Conservation (phyloP, 2,113 vertebrate genomes). For the Neodon shergylaensis region DNA sequence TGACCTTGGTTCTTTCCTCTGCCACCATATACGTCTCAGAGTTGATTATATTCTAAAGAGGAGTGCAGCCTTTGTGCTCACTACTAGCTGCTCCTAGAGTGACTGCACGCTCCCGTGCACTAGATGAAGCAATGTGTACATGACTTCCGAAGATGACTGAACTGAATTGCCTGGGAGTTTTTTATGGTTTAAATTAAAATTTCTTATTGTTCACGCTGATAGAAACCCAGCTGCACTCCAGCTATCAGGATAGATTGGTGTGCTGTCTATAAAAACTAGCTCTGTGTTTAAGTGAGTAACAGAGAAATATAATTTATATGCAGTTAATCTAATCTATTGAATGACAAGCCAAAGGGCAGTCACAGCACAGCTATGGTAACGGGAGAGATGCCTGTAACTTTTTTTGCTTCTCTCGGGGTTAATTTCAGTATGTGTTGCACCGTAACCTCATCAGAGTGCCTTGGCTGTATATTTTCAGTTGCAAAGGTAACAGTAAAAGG, state of each 20-base stretch:
- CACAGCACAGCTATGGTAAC: not conserved
- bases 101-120: conserved; percentile 19
- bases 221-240: conserved; percentile 39
- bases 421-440: not conserved
- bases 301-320: not conserved
- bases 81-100: conserved; percentile 1
- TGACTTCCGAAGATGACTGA: conserved; percentile 44
- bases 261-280: conserved; percentile 19
- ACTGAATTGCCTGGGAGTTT: conserved; percentile 39
- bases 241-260: conserved; percentile 47
- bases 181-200: conserved; percentile 65
- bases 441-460: not conserved
- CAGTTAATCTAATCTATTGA: conserved; percentile 35
- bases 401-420: not conserved
- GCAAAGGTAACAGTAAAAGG: not conserved
- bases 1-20: conserved; percentile 76
- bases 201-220: conserved; percentile 64
- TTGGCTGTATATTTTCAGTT: not conserved
- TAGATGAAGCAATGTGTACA: conserved; percentile 29
- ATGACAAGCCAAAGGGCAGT: not conserved
- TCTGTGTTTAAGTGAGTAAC: conserved; percentile 41
- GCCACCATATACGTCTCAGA: conserved; percentile 45
- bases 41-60: conserved; percentile 50
- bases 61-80: conserved; percentile 40
- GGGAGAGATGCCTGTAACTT: not conserved